These are phyloP conservation scores for Nasonia vitripennis DNA, from an alignment of 1,140 invertebrate genomes.

Conservation along the genomic window DNA sequence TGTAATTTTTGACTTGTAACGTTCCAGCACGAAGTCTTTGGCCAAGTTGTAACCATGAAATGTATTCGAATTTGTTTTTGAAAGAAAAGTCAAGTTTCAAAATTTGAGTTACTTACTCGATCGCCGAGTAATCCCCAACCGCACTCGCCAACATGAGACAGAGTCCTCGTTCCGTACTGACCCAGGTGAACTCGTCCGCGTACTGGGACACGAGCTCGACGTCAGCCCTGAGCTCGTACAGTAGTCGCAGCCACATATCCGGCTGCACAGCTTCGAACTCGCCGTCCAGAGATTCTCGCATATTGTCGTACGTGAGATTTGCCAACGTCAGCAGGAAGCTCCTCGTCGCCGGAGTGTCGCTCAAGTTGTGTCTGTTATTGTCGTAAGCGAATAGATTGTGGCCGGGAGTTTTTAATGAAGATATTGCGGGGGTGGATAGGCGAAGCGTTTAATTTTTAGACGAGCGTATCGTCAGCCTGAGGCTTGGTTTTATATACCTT, in stretches of 20 bases:
- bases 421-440: not conserved
- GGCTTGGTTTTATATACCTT: constrained; percentile 4
- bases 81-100: too few relatives aligned
- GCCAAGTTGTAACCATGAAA: not conserved
- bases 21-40: too few relatives aligned
- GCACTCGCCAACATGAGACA: not conserved
- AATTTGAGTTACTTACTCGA: not conserved
- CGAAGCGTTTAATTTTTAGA: too few relatives aligned
- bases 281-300: not conserved
- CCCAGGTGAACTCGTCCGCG: constrained; percentile 5
- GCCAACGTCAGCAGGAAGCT: not conserved
- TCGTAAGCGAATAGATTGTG: not conserved
- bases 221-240: constrained; percentile 6
- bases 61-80: too few relatives aligned
- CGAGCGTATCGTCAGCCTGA: too few relatives aligned
- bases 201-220: not conserved
- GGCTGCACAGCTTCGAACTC: not conserved
- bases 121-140: not conserved
- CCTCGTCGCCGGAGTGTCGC: not conserved
- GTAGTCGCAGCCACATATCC: constrained; percentile 7
- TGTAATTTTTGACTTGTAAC: not conserved
- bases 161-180: constrained; percentile 26
- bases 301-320: not conserved
- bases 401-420: not conserved
- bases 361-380: constrained; percentile 10